A percentile compares a stretch with the other conserved stretches of the same genome.
Evolutionary conservation across 2,888 invertebrate genomes (phyloP).

Genomic region (Corbicula japonica): DNA sequence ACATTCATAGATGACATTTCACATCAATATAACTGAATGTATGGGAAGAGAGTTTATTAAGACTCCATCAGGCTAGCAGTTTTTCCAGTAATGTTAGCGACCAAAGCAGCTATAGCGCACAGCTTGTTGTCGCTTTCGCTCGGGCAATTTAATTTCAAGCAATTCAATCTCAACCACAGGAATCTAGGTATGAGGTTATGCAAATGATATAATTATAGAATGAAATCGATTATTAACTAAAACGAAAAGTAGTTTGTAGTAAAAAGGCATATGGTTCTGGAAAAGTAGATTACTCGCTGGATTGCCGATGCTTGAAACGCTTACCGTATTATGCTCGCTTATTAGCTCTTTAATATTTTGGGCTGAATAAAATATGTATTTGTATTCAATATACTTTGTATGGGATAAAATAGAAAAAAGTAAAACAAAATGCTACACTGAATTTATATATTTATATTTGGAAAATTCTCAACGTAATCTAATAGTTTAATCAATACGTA

Average conservation of each 20-base stretch:
- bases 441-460: too few species aligned
- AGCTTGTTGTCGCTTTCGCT: constrained; percentile 48
- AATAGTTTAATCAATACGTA: too few species aligned
- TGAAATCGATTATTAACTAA: constrained; percentile 58
- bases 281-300: constrained; percentile 25
- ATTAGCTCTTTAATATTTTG: neutral
- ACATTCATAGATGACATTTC: constrained; percentile 66
- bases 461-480: too few species aligned
- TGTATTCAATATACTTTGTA: too few species aligned
- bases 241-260: constrained; percentile 48
- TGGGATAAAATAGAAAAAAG: too few species aligned
- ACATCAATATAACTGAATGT: constrained; percentile 60
- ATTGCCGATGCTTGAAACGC: constrained; percentile 3
- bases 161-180: constrained; percentile 51
- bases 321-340: constrained; percentile 5
- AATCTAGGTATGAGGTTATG: constrained; percentile 56
- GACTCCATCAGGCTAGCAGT: constrained; percentile 18
- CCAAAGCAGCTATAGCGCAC: constrained; percentile 31
- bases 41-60: constrained; percentile 46
- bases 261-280: constrained; percentile 57
- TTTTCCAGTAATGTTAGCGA: constrained; percentile 27
- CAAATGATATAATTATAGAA: constrained; percentile 67
- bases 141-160: constrained; percentile 61
- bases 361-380: too few species aligned
- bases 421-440: too few species aligned